Evolutionary conservation across 2,888 invertebrate genomes (phyloP), one percentile per base, ranked within the genome.

Genomic region (Leucoma salicis): DNA sequence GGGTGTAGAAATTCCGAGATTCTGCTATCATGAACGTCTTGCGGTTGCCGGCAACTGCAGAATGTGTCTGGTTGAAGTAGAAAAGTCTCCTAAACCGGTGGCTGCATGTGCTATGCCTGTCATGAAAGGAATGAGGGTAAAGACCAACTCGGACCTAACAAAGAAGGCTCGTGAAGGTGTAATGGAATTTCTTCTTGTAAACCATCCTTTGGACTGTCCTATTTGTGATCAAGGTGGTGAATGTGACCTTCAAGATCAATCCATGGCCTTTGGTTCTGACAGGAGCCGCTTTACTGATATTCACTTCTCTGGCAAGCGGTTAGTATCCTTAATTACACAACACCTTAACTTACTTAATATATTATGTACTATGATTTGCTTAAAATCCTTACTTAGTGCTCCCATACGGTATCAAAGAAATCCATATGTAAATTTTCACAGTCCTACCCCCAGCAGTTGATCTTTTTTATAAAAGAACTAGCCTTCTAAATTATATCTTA

Each of bases 71-170:
- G 99, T 99, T 0, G 99, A 99, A 87, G 98, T 99, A 8, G 99
- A 99, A 78, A 99, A 97, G 78, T 97, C 98, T 29, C 95, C 98
- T 1, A 98, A 99, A 91, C 99, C 99, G 0, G 96, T 98, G 0
- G 99, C 99, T 6, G 98, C 99, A 0, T 99, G 99, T 82, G 99
- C 99, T 10, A 99, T 99, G 99, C 99, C 99, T 0, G 99, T 99
- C 0, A 98, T 99, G 99, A 99, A 99, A 83, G 99, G 99, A n/a
- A 97, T 97, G 99, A 93, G 96, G 57, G 94, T 99, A 13, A 99
- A 99, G 82, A 99, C 99, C 13, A 96, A 99, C 79, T 99, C 99
- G 0, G 97, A 97, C 62, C 91, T 99, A 87, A 97, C 97, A 0
- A 92, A 92, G 51, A 88, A 94, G 75, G 93, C 93, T 0, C 87